Evolutionary conservation across 2,797 vertebrate species (phyloP).

Genomic region (Spea hammondii): DNA sequence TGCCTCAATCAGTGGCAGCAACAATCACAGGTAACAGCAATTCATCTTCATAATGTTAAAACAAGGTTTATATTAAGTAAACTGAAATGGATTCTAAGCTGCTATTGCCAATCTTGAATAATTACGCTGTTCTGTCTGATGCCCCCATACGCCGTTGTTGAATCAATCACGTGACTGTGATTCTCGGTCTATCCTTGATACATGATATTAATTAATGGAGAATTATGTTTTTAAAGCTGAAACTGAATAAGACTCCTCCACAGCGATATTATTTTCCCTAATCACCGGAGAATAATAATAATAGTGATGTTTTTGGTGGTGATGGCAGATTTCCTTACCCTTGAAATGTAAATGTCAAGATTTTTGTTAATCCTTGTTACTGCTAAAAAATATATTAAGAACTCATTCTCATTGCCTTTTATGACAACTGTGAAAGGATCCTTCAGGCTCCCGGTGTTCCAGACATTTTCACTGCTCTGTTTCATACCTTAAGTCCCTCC

Average conservation of each 20-base stretch:
- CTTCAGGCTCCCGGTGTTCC: too few relatives aligned
- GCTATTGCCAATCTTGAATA: conserved; percentile 22
- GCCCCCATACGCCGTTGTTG: conserved; percentile 3
- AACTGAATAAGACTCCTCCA: conserved; percentile 16
- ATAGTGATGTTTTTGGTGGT: conserved; percentile 11
- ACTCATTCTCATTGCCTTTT: too few relatives aligned
- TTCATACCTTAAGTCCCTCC: too few relatives aligned
- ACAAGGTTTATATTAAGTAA: background rate
- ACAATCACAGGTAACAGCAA: too few relatives aligned
- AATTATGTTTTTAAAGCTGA: conserved; percentile 4
- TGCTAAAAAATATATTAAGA: too few relatives aligned
- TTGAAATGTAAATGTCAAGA: too few relatives aligned
- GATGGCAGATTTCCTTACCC: background rate
- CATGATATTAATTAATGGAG: conserved; percentile 33
- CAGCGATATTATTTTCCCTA: conserved; percentile 21
- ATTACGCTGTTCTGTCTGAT: conserved; percentile 11
- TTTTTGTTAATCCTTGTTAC: too few relatives aligned
- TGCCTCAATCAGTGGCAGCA: too few relatives aligned
- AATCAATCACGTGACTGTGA: conserved; percentile 9
- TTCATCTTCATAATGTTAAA: background rate
- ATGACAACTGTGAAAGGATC: too few relatives aligned
- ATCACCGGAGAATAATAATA: conserved; percentile 24
- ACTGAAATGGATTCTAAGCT: background rate
- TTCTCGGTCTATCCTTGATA: conserved; percentile 22
- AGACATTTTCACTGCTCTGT: too few relatives aligned